phyloP scores from a whole-genome alignment of 2,113 vertebrate species.

The Sinocyclocheilus grahami region DNA sequence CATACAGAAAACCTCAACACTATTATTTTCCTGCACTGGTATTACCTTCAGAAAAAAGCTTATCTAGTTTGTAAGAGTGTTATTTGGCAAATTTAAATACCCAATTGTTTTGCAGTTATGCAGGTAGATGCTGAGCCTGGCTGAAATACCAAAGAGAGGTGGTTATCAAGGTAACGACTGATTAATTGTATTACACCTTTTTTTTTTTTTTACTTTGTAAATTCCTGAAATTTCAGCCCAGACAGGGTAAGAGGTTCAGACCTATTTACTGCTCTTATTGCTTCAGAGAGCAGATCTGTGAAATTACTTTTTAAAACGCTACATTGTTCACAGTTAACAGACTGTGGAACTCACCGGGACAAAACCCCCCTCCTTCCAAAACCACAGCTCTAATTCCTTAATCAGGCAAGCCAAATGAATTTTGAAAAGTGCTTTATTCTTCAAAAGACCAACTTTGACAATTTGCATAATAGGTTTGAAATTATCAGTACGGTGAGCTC shows the following conservation, averaged over 20 bases:
- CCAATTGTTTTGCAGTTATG: neutral
- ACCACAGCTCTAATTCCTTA: conserved; percentile 45
- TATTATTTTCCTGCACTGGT: too few relatives aligned
- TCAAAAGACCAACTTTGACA: conserved; percentile 26
- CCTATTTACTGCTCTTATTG: neutral
- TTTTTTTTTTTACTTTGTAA: neutral
- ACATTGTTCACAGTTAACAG: conserved; percentile 50
- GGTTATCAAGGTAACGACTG: neutral
- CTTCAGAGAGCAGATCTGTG: conserved; percentile 24
- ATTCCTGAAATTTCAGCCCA: neutral
- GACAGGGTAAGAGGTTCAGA: neutral
- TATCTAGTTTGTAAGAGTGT: too few relatives aligned
- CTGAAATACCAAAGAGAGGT: neutral
- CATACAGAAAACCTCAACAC: too few relatives aligned
- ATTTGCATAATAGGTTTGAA: conserved; percentile 52
- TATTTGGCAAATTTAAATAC: too few relatives aligned
- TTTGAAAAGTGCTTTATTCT: conserved; percentile 37
- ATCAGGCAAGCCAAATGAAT: conserved; percentile 49
- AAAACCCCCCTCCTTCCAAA: neutral
- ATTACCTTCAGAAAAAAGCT: too few relatives aligned
- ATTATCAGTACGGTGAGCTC: conserved; percentile 28
- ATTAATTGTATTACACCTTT: neutral
- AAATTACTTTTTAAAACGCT: conserved; percentile 40
- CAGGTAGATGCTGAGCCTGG: neutral
- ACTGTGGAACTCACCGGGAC: conserved; percentile 3